Conservation (phyloP, 2,888 invertebrate species). For the Cyrtodaria siliqua region DNA sequence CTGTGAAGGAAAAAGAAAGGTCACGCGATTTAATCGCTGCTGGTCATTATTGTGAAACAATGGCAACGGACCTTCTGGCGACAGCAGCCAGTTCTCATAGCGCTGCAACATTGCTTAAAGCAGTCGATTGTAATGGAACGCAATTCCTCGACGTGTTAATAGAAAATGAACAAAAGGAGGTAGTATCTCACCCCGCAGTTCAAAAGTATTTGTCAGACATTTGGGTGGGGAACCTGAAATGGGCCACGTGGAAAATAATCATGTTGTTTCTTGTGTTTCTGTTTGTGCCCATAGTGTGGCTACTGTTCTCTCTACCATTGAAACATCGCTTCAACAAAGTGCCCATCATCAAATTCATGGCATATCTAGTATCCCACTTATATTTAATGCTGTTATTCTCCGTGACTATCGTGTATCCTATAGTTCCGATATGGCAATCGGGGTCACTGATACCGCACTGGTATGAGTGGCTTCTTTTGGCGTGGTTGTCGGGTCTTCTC, state of each 20-base stretch:
- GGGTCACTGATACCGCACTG: conserved; percentile 92
- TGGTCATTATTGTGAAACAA: conserved; percentile 97
- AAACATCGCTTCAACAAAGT: conserved; percentile 98
- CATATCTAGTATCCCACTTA: conserved; percentile 99
- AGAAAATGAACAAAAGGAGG: conserved; percentile 99
- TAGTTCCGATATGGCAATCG: conserved; percentile 84
- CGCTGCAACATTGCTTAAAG: conserved; percentile 96
- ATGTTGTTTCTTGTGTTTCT: conserved; percentile 93
- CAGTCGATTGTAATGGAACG: conserved; percentile 96
- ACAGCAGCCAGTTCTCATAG: conserved; percentile 97
- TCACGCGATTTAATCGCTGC: conserved; percentile 98
- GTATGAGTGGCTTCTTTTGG: conserved; percentile 98
- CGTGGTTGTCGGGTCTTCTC: conserved; percentile 97
- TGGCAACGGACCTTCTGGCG: conserved; percentile 98
- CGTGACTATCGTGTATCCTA: conserved; percentile 89
- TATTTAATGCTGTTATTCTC: conserved; percentile 97
- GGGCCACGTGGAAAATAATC: conserved; percentile 97
- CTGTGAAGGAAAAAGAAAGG: conserved; percentile 98
- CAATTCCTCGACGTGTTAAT: conserved; percentile 98
- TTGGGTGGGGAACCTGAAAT: conserved; percentile 98
- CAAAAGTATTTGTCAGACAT: conserved; percentile 97
- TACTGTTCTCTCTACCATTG: conserved; percentile 97
- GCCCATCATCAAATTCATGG: conserved; percentile 99
- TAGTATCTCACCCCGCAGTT: conserved; percentile 96
- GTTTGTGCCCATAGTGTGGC: conserved; percentile 97